Conservation (phyloP, 2,797 vertebrate species). For the Acanthopagrus latus region DNA sequence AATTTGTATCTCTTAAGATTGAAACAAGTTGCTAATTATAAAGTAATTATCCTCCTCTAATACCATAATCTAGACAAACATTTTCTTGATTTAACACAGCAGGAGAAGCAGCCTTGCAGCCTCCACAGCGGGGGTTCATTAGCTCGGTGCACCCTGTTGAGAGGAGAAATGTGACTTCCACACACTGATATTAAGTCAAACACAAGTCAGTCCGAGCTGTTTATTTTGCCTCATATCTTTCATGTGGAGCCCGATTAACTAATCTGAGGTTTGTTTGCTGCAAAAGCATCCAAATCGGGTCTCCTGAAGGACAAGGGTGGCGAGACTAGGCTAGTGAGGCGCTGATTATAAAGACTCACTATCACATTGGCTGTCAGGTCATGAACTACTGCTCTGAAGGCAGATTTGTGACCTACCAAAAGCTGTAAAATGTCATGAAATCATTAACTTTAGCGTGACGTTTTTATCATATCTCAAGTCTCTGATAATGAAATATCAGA, state of each 20-base stretch:
- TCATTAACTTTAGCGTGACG: neutral
- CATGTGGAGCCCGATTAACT: slow-evolving; percentile 13
- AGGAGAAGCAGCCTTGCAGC: slow-evolving; percentile 30
- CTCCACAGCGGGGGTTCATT: slow-evolving; percentile 60
- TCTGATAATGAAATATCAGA: slow-evolving; percentile 12
- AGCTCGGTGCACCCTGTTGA: slow-evolving; percentile 43
- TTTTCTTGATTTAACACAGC: slow-evolving; percentile 46
- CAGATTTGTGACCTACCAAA: neutral
- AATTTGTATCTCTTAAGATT: slow-evolving; percentile 22
- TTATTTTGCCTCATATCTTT: slow-evolving; percentile 39
- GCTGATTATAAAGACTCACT: neutral
- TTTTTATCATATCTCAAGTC: slow-evolving; percentile 18
- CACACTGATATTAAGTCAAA: slow-evolving; percentile 42
- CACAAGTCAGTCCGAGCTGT: slow-evolving; percentile 22
- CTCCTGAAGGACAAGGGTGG: neutral
- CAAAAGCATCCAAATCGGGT: neutral
- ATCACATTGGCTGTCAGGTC: slow-evolving; percentile 7
- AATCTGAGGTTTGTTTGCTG: slow-evolving; percentile 7
- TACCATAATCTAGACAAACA: slow-evolving; percentile 39
- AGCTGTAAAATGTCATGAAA: neutral
- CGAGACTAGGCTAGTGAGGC: neutral
- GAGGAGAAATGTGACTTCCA: slow-evolving; percentile 34
- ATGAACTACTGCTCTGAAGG: neutral
- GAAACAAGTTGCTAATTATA: slow-evolving; percentile 40
- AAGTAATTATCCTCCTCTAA: slow-evolving; percentile 39